Percentiles rank a stretch among this genome's conserved stretches.
Evolutionary conservation across 1,140 invertebrate genomes (phyloP).

Genomic region (Aphelenchoides fujianensis): DNA sequence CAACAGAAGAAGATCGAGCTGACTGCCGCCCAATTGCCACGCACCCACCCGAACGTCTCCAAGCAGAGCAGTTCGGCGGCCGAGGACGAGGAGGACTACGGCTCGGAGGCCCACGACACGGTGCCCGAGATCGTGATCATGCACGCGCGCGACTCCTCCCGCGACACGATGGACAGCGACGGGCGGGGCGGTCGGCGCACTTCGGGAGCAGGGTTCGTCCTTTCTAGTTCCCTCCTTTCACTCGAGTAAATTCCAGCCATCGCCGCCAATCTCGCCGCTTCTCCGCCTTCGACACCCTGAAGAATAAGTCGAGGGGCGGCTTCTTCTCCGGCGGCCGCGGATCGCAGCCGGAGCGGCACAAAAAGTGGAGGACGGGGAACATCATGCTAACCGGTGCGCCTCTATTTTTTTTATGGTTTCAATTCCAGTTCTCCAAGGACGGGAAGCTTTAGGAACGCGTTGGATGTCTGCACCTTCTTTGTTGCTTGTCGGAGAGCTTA

Average conservation of each 20-base stretch:
- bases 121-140: conserved; percentile 52
- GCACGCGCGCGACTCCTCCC: conserved; percentile 45
- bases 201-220: conserved; percentile 3
- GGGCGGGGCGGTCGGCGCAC: background rate
- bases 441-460: conserved; percentile 2
- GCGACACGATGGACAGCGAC: conserved; percentile 32
- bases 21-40: background rate
- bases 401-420: too few relatives aligned
- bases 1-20: background rate
- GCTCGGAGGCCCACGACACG: conserved; percentile 27
- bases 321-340: conserved; percentile 8
- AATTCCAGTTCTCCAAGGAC: conserved; percentile 21
- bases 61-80: background rate
- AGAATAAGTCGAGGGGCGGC: conserved; percentile 11
- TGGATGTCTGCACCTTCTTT: too few relatives aligned
- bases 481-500: too few relatives aligned
- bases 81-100: conserved; percentile 30
- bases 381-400: conserved; percentile 22
- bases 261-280: conserved; percentile 15
- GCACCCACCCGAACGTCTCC: background rate
- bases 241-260: conserved; percentile 20
- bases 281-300: conserved; percentile 11
- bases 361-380: conserved; percentile 13
- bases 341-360: conserved; percentile 8
- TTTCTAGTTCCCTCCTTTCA: too few relatives aligned